Base-by-base conservation (phyloP, 2,113 vertebrate species). In the Gallinago undulata region DNA sequence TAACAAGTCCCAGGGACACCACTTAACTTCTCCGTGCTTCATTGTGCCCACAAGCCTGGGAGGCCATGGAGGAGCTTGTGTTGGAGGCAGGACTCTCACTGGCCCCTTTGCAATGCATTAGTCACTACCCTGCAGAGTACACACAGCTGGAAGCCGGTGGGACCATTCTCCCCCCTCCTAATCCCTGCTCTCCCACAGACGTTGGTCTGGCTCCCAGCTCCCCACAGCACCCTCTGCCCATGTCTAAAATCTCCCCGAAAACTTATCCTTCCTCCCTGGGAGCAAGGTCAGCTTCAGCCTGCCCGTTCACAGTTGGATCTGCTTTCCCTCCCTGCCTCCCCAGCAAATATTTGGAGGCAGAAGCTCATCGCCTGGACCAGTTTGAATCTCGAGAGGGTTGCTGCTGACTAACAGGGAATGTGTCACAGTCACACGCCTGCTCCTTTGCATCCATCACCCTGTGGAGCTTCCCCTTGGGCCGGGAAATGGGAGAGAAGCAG, bases 351-450 rank as follows among this genome's bases (percentile, higher is more conserved):
- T 84, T 55, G 45, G 73, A 64, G 23, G 39, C n/a, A 10, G 1
- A 5, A 24, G 41, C 75, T 89, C 57, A 56, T 81, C 5, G 4
- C 31, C 25, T 55, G 4, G 23, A 47, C 33, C 53, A 16, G 35
- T 45, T 16, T 35, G 69, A 63, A 88, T 57, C 17, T 30, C 0
- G 8, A 81, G 78, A 63, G 12, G 37, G 17, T 37, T 2, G 4
- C 47, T 62, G 82, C 67, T 92, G 94, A 94, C 48, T 68, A 64
- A 85, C 1, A 14, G 47, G n/a, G 27, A 33, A 51, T 51, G 67
- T 48, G 59, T 95, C 88, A 94, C 4, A 3, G 55, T 94, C 96
- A 95, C 67, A 39, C 73, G 94, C 63, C 63, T 30, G 33, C 33
- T 45, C 14, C 39, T 72, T 27, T 41, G 51, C 33, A 19, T 33